These are phyloP conservation scores for Mystacornis crossleyi DNA, from an alignment of 2,113 vertebrate genomes.

Conservation along the genomic window DNA sequence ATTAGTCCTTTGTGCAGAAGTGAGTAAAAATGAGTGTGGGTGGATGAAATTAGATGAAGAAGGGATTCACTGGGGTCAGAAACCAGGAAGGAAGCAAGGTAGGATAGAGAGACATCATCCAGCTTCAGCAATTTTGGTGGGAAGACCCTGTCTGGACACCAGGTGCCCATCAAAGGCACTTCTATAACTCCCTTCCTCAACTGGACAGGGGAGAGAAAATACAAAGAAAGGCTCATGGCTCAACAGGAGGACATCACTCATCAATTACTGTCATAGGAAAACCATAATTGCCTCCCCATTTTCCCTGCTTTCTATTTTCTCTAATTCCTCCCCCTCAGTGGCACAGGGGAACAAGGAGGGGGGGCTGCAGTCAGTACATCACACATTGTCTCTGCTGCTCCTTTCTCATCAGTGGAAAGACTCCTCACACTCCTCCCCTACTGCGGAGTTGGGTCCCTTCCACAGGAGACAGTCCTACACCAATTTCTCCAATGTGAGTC, in stretches of 20 bases:
- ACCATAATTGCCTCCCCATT: accelerated
- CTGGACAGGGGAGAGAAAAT: background rate
- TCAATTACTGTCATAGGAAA: background rate
- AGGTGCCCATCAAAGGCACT: background rate
- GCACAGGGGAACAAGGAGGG: background rate
- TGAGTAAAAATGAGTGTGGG: background rate
- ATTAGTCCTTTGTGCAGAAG: background rate
- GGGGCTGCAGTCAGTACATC: background rate
- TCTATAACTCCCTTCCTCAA: background rate
- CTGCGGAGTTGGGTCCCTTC: background rate
- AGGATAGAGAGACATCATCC: background rate
- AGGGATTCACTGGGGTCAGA: background rate
- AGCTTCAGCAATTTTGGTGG: background rate
- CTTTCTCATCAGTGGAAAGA: background rate
- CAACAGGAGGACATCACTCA: background rate
- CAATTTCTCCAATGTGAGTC: accelerated
- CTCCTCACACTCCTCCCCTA: background rate
- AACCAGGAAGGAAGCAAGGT: background rate
- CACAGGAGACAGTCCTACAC: background rate
- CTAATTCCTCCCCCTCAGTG: background rate
- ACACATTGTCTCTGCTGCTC: background rate
- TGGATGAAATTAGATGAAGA: background rate
- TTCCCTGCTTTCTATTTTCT: background rate
- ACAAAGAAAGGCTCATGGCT: background rate
- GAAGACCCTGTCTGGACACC: background rate